Base-by-base conservation (phyloP, 2,888 invertebrate genomes). In the Pterostichus madidus region DNA sequence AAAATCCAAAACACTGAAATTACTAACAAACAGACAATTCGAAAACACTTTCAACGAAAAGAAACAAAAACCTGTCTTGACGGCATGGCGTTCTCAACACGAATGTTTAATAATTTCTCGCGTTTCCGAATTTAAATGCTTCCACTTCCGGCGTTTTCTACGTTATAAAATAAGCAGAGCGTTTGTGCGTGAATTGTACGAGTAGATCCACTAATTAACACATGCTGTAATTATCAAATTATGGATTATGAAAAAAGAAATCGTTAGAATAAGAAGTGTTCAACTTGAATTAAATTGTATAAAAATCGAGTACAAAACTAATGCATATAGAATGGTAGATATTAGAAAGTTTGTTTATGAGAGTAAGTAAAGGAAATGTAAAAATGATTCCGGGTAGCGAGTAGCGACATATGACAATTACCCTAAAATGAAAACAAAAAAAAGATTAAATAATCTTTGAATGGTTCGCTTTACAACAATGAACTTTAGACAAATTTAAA, bases 191-290 rank as follows among this genome's bases (percentile, higher is more conserved):
- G 15, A 35, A 17, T 15, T 15, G 32, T 24, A 24, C 24, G 24
- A 44, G 32, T 17, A 46, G 32, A 31, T 75, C 8, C 53, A 6
- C 10, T 75, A 75, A 75, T 75, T 75, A 75, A 52, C 75, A 53
- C 10, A 15, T 5, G 10, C 17, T 35, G 13, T 56, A 56, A 77
- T 77, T 77, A 77, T 75, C 75, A 75, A 75, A 75, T 75, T 75
- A 53, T 75, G 49, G 35, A 75, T 75, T 52, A 75, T 73, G 49
- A 75, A 75, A 75, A 75, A 75, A 75, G 75, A 75, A 75, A 75
- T 75, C 53, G 31, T 31, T 24, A 17, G 10, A 49, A 6, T 32
- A 64, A 64, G 24, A 24, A 64, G 5, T 64, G 17, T 64, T 64
- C 64, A 64, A 64, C 17, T 64, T 64, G 52, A 77, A 77, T 35